A percentile compares a stretch with the other conserved stretches of the same genome.
These are phyloP conservation scores for Eupristina koningsbergeri DNA, from an alignment of 1,140 invertebrate genomes.

Conservation along the genomic window DNA sequence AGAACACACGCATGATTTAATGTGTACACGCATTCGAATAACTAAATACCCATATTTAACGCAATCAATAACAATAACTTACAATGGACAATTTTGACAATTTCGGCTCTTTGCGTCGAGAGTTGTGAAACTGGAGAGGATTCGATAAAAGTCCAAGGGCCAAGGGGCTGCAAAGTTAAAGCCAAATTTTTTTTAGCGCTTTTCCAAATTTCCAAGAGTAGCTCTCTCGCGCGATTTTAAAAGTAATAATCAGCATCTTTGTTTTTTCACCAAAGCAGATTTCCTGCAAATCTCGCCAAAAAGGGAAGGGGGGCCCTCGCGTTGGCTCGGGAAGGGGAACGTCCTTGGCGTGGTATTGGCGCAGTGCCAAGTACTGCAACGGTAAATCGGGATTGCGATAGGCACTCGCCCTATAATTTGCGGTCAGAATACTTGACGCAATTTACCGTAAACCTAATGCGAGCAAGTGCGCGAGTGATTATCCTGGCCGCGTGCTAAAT, in stretches of 20 bases:
- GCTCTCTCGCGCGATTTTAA: no score
- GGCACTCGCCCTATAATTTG: not conserved
- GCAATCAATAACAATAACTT: not conserved
- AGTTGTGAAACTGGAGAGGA: no score
- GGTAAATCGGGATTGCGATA: conserved; percentile 34
- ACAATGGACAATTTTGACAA: not conserved
- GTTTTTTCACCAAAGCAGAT: no score
- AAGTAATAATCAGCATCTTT: no score
- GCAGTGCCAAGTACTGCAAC: not conserved
- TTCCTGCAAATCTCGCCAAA: no score
- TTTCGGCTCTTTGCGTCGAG: not conserved
- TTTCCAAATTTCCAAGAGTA: no score
- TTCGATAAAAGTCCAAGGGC: no score
- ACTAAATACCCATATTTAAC: not conserved
- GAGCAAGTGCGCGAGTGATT: no score
- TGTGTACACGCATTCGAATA: not conserved
- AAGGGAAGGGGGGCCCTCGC: not conserved
- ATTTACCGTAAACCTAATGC: conserved; percentile 27
- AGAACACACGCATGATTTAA: not conserved
- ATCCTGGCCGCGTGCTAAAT: not conserved
- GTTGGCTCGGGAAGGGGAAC: not conserved
- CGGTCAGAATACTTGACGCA: conserved; percentile 1
- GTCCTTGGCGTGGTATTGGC: conserved; percentile 30
- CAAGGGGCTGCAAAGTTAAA: no score
- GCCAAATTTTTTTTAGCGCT: no score